Base-by-base conservation (phyloP, 2,113 vertebrate genomes). In the Heloderma charlesbogerti region DNA sequence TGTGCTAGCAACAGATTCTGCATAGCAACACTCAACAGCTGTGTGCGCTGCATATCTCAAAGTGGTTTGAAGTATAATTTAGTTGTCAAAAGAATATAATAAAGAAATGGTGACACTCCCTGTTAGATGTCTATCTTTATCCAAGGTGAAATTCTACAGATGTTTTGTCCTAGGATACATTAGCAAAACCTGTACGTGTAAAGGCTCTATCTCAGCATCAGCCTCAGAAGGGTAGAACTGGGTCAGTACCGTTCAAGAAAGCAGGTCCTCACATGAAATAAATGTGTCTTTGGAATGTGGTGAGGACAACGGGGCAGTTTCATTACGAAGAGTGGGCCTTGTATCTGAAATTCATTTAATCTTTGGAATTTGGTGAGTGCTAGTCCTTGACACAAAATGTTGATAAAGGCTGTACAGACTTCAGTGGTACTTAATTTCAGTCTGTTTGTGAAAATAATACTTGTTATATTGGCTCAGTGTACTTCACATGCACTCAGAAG, bases 11-110 rank as follows among this genome's bases (percentile, higher is more conserved):
- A 91, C 86, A 77, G 86, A 93, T 88, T 88, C 87, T 95, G 90
- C 94, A 75, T 93, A 92, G 89, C 91, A 94, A 94, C 90, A 89
- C 37, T 34, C 88, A 93, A 77, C 87, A 94, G 18, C 93, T 94
- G 69, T 93, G 80, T 87, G 80, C 83, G 45, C 16, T 93, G 57
- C 86, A 79, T 69, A 75, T 81, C 31, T 74, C 95, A 54, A 6
- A 9, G 12, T n/a, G 84, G 91, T 88, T 91, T 48, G 20, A 92
- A 89, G 43, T 92, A 84, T 60, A 95, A 93, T 93, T 94, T 94
- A 89, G 54, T 57, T 94, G 20, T 94, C 93, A 88, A 29, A 92
- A 92, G 81, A 86, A 27, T 81, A 9, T 88, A 93, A 89, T 86
- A 86, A 92, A 88, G 92, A 90, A 94, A 92, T 88, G 18, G 45